Evolutionary conservation across 2,888 invertebrate genomes (phyloP), one percentile per base, ranked within the genome.

Genomic region (Strigamia crassipes): DNA sequence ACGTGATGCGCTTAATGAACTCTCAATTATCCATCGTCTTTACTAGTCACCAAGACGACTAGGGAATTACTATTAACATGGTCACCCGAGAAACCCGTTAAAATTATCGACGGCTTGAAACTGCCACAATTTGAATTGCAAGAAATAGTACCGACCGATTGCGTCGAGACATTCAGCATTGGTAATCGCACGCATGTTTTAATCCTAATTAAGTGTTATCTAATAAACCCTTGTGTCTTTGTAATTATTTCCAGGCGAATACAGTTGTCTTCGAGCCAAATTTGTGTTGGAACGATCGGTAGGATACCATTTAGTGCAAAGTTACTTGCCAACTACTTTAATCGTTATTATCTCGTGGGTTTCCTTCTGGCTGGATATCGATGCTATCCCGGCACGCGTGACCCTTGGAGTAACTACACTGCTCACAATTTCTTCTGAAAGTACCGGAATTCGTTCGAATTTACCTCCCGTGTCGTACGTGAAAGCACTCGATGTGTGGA

Each of bases 271-370:
- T 21, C 84, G 84, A 81, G 86, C 86, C 21, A 85, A 85, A 78
- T 86, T 87, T 79, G 81, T 84, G 46, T 82, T 86, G 38, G 84
- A 85, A 78, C 83, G 86, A 15, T 85, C 85, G 21, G 83, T 87
- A 27, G 86, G 86, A 9, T 87, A 85, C 83, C 86, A 87, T 83
- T 82, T 87, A 73, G 85, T 87, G 13, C 87, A 87, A 83, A 86
- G 85, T 5, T 87, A 87, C 83, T 82, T 87, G 56, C 86, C 86
- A 10, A 87, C 86, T n/a, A 84, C 85, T 12, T 83, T 87, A 66
- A 87, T 87, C 61, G 87, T 87, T 15, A 85, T 86, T 79, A 86
- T 87, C 73, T 87, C 87, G 0, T 87, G 86, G 87, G 86, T 86
- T 23, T 85, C 86, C 34, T 86, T 86, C 83, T 86, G 86, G 87